These are phyloP conservation scores for Oryzias javanicus DNA, from an alignment of 2,113 vertebrate species.

Conservation along the genomic window DNA sequence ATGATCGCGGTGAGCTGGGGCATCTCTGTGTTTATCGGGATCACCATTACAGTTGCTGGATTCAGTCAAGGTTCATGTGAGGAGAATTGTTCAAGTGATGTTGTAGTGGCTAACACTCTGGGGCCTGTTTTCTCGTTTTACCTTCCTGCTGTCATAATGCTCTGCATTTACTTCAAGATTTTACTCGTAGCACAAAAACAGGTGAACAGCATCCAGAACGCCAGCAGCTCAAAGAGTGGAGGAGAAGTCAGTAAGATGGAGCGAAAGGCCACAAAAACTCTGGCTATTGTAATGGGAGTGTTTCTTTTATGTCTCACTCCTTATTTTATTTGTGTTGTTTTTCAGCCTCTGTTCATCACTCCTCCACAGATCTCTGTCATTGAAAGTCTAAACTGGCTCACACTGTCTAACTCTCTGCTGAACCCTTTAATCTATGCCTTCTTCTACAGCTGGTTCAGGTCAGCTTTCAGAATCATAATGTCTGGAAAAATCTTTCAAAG, in stretches of 20 bases:
- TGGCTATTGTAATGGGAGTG: conserved; percentile 27
- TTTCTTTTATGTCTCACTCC: background rate
- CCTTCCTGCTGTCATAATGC: conserved; percentile 27
- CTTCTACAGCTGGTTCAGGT: conserved; percentile 44
- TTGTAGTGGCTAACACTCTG: background rate
- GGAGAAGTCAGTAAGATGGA: conserved; percentile 18
- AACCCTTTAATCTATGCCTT: conserved; percentile 50
- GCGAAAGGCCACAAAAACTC: conserved; percentile 34
- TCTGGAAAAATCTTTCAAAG: background rate
- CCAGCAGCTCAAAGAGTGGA: conserved; percentile 9
- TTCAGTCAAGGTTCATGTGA: background rate
- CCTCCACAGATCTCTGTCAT: conserved; percentile 1
- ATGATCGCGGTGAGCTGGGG: conserved; percentile 82
- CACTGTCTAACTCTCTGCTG: conserved; percentile 38
- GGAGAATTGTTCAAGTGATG: background rate
- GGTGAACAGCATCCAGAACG: conserved; percentile 21
- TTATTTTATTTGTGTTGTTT: background rate
- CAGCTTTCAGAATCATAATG: background rate
- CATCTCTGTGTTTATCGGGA: conserved; percentile 69
- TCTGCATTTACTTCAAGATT: conserved; percentile 37
- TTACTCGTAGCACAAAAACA: conserved; percentile 35
- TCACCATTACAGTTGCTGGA: background rate
- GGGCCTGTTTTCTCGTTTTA: conserved; percentile 27
- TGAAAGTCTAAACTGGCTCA: conserved; percentile 29
- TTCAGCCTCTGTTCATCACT: conserved; percentile 32